Base-by-base conservation (phyloP, 2,797 vertebrate genomes). In the Spinus pinus region DNA sequence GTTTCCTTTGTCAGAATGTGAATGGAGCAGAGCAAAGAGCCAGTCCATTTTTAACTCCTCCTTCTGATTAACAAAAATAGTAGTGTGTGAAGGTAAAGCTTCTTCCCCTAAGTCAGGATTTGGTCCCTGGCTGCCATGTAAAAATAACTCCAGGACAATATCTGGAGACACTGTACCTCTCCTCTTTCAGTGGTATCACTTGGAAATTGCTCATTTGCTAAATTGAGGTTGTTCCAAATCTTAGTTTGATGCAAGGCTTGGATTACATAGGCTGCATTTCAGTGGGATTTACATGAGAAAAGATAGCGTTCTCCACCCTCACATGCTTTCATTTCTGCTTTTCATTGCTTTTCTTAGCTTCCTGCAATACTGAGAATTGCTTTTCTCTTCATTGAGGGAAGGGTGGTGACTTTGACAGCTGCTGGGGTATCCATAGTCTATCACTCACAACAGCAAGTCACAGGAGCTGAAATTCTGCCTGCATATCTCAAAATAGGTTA, bases 321-420 rank as follows among this genome's bases (percentile, higher is more conserved):
- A 5, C 0, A 2, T 27, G 51, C 84, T 89, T 90, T 86, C 60
- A 72, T 37, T 94, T 94, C 81, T 95, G 73, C 82, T 87, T 88
- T 57, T 64, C 42, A n/a, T 73, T 73, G 58, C n/a, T 87, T 90
- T 91, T 79, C 65, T 84, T 64, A 60, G 53, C 44, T 31, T 73
- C 80, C 72, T 53, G 56, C 46, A 73, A 25, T 71, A 86, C 69
- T 44, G 19, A 85, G 88, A 79, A n/a, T 53, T 4, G 2, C n/a
- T 69, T 56, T 86, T 60, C 73, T 81, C 31, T 66, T 74, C 49
- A 20, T 10, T 65, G 80, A 66, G 47, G 49, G 65, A 42, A 87
- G 77, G 83, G 85, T 28, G 31, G 61, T 91, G 72, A 61, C 89
- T 94, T 70, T 95, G 91, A 87, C 79, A 95, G 88, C 88, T 95